phyloP scores from a whole-genome alignment of 2,113 vertebrate species.

The Isichthys henryi region DNA sequence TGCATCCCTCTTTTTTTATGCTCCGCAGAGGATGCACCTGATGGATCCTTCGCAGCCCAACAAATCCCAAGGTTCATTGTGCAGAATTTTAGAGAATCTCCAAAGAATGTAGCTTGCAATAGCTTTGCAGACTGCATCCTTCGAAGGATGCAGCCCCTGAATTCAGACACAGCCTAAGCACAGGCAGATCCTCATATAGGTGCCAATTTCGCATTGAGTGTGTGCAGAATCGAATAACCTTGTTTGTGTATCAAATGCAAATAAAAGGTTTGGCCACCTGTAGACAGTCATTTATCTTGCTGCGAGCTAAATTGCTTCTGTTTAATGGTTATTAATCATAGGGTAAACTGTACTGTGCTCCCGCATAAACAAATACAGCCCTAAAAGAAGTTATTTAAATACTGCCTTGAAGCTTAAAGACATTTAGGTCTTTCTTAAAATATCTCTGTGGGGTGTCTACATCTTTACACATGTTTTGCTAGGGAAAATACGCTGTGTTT shows the following conservation, averaged over 20 bases:
- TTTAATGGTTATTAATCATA: slow-evolving; percentile 6
- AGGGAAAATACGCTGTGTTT: neutral
- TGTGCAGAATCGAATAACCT: slow-evolving; percentile 6
- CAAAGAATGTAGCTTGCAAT: neutral
- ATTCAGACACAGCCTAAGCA: neutral
- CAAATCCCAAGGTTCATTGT: neutral
- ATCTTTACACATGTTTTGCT: neutral
- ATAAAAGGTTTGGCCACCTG: slow-evolving; percentile 15
- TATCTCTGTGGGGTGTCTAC: neutral
- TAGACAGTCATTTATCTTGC: slow-evolving; percentile 27
- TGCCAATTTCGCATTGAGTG: neutral
- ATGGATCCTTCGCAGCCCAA: neutral
- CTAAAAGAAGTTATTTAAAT: neutral
- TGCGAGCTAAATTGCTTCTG: neutral
- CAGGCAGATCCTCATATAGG: neutral
- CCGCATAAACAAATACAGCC: neutral
- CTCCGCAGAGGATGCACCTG: neutral
- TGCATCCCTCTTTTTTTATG: neutral
- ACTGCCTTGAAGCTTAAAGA: neutral
- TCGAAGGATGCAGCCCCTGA: neutral
- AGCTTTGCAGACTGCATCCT: neutral
- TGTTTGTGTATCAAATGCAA: neutral
- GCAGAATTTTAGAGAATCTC: neutral
- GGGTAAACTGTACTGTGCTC: neutral
- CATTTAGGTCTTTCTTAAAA: neutral